A percentile compares a stretch with the other conserved stretches of the same genome.
These are phyloP conservation scores for Watsonalla binaria DNA, from an alignment of 2,888 invertebrate genomes.

Conservation along the genomic window DNA sequence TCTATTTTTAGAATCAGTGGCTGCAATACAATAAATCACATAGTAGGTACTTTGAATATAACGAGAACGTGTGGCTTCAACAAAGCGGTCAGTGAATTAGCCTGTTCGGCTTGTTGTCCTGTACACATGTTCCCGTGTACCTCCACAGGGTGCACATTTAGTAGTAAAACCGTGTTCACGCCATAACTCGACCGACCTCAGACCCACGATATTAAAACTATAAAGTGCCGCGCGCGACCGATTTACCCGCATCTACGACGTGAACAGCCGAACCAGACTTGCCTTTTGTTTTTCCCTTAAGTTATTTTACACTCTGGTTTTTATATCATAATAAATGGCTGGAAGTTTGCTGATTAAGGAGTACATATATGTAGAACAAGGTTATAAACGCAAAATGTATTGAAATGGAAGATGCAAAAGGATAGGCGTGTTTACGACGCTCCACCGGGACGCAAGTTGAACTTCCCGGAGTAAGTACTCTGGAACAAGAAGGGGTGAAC, in stretches of 20 bases:
- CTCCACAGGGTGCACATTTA: constrained; percentile 47
- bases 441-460: constrained; percentile 63
- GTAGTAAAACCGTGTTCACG: constrained; percentile 54
- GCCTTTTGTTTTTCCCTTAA: constrained; percentile 40
- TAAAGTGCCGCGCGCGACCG: constrained; percentile 66
- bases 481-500: constrained; percentile 65
- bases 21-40: not conserved
- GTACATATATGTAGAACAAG: not conserved
- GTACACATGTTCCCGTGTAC: constrained; percentile 34
- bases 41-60: not conserved
- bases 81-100: constrained; percentile 30
- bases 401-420: constrained; percentile 64
- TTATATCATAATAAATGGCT: constrained; percentile 32
- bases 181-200: constrained; percentile 55
- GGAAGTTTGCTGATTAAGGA: not conserved
- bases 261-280: constrained; percentile 35
- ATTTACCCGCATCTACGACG: constrained; percentile 44
- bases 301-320: constrained; percentile 43
- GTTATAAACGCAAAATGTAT: constrained; percentile 47
- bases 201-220: constrained; percentile 74
- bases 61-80: constrained; percentile 16
- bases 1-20: not conserved
- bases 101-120: constrained; percentile 23
- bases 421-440: constrained; percentile 68
- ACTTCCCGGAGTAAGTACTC: constrained; percentile 61